Conservation (phyloP, 2,797 vertebrate genomes). For the Ctenopoma multispine region DNA sequence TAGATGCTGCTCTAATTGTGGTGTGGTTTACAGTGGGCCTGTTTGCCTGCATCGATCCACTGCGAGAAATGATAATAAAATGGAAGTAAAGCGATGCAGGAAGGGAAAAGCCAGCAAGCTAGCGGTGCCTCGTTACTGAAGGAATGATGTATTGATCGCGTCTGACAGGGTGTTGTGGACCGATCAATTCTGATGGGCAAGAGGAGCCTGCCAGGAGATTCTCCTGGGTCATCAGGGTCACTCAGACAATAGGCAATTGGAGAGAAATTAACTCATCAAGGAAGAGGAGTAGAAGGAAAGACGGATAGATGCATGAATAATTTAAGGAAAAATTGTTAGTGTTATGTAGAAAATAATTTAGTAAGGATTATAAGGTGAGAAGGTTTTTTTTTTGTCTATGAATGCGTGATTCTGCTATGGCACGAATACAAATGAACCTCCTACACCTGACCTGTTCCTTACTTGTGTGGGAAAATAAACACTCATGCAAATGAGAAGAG, state of each 20-base stretch:
- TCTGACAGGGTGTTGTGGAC: conserved; percentile 90
- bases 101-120: conserved; percentile 65
- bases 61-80: conserved; percentile 87
- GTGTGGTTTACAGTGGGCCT: conserved; percentile 88
- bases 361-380: not conserved
- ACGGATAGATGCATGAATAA: conserved; percentile 58
- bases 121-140: conserved; percentile 88
- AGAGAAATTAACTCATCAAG: conserved; percentile 88
- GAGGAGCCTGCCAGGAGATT: conserved; percentile 86
- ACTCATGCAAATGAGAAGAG: conserved; percentile 10
- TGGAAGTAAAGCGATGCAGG: conserved; percentile 86
- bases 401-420: not conserved
- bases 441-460: conserved; percentile 13
- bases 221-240: conserved; percentile 86
- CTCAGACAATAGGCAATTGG: conserved; percentile 80
- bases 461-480: conserved; percentile 42
- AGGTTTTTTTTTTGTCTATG: conserved; percentile 11
- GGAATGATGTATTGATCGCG: conserved; percentile 95
- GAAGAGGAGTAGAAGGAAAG: conserved; percentile 54
- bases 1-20: conserved; percentile 88
- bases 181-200: conserved; percentile 88
- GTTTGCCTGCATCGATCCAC: conserved; percentile 88
- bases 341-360: conserved; percentile 35
- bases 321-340: conserved; percentile 20
- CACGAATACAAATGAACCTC: conserved; percentile 13